Conservation (phyloP, 2,888 invertebrate genomes). For the Anoplius nigerrimus region DNA sequence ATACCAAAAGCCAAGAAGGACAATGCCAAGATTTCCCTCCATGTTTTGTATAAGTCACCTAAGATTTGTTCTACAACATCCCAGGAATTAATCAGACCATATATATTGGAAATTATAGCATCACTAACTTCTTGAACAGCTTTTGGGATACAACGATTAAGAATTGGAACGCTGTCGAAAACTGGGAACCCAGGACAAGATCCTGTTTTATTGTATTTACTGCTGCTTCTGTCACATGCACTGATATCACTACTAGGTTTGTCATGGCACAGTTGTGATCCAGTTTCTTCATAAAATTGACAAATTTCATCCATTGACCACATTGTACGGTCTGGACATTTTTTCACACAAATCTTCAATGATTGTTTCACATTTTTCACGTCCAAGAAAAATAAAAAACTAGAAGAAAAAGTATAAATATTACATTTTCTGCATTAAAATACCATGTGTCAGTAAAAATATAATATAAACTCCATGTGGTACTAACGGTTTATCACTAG, state of each 20-base stretch:
- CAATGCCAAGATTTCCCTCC: slow-evolving; percentile 89
- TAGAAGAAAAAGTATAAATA: slow-evolving; percentile 67
- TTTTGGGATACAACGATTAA: slow-evolving; percentile 92
- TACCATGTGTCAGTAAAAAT: slow-evolving; percentile 10
- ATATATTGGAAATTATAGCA: slow-evolving; percentile 83
- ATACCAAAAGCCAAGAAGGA: slow-evolving; percentile 89
- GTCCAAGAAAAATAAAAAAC: slow-evolving; percentile 90
- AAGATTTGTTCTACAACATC: slow-evolving; percentile 92
- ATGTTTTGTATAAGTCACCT: slow-evolving; percentile 90
- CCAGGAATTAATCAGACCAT: slow-evolving; percentile 90
- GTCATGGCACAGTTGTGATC: slow-evolving; percentile 84
- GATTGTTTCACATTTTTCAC: slow-evolving; percentile 85
- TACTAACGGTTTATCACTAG: slow-evolving; percentile 82
- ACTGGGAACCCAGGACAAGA: slow-evolving; percentile 84
- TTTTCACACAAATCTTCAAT: slow-evolving; percentile 91
- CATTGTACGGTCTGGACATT: slow-evolving; percentile 86
- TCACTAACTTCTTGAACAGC: slow-evolving; percentile 81
- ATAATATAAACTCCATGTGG: slow-evolving; percentile 10
- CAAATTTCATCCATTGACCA: slow-evolving; percentile 81
- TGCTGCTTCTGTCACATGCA: slow-evolving; percentile 67
- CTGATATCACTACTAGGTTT: slow-evolving; percentile 72
- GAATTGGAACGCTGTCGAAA: slow-evolving; percentile 84
- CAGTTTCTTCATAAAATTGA: slow-evolving; percentile 83
- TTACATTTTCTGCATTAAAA: not conserved
- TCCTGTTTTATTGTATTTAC: slow-evolving; percentile 65